These are phyloP conservation scores for Mesochorus sp. DNA, from an alignment of 2,888 invertebrate genomes.

Conservation along the genomic window DNA sequence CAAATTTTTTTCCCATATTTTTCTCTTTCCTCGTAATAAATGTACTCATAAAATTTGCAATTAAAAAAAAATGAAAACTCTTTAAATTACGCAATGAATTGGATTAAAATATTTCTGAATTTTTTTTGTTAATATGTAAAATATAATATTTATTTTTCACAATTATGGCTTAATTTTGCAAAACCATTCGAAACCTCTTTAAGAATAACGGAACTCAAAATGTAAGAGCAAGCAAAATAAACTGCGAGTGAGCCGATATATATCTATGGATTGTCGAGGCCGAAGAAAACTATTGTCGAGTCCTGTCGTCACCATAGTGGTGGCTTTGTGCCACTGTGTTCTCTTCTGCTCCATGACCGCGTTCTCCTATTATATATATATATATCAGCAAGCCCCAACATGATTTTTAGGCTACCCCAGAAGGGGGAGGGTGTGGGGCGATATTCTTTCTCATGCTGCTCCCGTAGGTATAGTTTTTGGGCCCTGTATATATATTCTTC, in stretches of 20 bases:
- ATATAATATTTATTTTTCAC: too few species aligned
- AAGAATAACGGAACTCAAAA: too few species aligned
- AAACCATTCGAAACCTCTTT: too few species aligned
- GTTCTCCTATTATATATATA: conserved; percentile 29
- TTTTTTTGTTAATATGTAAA: too few species aligned
- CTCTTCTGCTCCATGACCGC: not conserved
- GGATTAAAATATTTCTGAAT: not conserved
- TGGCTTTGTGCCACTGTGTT: not conserved
- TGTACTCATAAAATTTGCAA: too few species aligned
- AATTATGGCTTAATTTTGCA: too few species aligned
- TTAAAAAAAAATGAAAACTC: too few species aligned
- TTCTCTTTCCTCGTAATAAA: not conserved
- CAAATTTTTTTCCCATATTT: not conserved
- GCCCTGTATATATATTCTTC: not conserved
- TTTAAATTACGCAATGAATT: not conserved
- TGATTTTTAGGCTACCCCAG: conserved; percentile 37
- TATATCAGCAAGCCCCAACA: conserved; percentile 25
- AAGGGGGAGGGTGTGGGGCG: not conserved
- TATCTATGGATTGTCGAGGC: too few species aligned
- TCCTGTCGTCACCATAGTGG: not conserved
- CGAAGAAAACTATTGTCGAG: not conserved
- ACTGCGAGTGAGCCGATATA: too few species aligned
- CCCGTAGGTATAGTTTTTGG: conserved; percentile 22
- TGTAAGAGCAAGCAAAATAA: too few species aligned
- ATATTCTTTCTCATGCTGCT: not conserved